Conservation (phyloP, 2,797 vertebrate genomes). For the Channallabes apus region DNA sequence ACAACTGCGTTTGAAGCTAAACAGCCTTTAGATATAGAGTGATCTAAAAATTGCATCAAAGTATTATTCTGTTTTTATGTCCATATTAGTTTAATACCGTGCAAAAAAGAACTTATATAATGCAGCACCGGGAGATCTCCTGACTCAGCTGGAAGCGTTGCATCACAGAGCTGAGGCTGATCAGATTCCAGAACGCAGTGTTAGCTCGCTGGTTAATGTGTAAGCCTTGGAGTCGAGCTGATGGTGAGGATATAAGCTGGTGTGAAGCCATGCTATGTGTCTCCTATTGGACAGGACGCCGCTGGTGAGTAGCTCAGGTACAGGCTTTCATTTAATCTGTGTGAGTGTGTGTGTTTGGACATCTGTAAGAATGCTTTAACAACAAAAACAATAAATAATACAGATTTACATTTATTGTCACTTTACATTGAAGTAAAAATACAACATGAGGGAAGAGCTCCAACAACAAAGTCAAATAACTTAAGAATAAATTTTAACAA, state of each 20-base stretch:
- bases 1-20: background rate
- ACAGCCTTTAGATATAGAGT: background rate
- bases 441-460: background rate
- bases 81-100: background rate
- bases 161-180: background rate
- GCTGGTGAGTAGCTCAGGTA: background rate
- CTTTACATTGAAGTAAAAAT: background rate
- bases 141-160: conserved; percentile 3
- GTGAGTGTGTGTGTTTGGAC: no score
- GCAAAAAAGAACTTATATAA: background rate
- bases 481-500: background rate
- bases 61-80: background rate
- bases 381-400: no score
- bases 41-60: background rate
- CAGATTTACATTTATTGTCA: background rate
- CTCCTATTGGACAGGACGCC: background rate
- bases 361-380: background rate
- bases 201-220: conserved; percentile 11
- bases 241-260: conserved; percentile 4
- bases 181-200: no score
- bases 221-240: background rate
- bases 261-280: background rate
- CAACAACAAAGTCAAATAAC: background rate
- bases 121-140: background rate
- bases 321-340: background rate